Evolutionary conservation across 2,888 invertebrate species (phyloP).

Genomic region (Drosophila mimica): DNA sequence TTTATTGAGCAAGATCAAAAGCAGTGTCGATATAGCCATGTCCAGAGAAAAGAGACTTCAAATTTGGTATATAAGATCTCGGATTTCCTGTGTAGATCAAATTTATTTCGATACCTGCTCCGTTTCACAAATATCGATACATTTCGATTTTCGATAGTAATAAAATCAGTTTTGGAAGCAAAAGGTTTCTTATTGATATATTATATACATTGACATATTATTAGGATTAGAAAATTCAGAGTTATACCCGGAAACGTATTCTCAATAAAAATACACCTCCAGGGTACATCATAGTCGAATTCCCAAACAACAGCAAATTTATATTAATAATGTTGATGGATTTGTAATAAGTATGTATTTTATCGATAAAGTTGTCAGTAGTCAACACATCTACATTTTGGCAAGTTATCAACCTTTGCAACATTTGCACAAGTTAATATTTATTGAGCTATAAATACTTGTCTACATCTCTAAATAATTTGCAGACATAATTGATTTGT

Average conservation of each 20-base stretch:
- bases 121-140: no score
- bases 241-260: neutral
- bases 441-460: neutral
- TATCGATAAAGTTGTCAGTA: neutral
- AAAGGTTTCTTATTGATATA: neutral
- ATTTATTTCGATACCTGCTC: neutral
- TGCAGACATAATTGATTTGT: neutral
- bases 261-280: neutral
- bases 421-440: neutral
- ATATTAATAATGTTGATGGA: neutral
- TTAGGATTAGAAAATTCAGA: neutral
- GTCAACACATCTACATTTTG: neutral
- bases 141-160: neutral
- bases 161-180: neutral
- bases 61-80: neutral
- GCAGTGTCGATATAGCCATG: no score
- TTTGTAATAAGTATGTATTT: neutral
- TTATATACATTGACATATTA: neutral
- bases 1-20: neutral
- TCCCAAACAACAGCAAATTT: neutral
- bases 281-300: neutral
- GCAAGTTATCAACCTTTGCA: neutral
- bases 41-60: neutral
- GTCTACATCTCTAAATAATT: neutral
- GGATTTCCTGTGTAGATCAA: neutral